These are phyloP conservation scores for Cephonodes hylas DNA, from an alignment of 2,888 invertebrate species.

Conservation along the genomic window DNA sequence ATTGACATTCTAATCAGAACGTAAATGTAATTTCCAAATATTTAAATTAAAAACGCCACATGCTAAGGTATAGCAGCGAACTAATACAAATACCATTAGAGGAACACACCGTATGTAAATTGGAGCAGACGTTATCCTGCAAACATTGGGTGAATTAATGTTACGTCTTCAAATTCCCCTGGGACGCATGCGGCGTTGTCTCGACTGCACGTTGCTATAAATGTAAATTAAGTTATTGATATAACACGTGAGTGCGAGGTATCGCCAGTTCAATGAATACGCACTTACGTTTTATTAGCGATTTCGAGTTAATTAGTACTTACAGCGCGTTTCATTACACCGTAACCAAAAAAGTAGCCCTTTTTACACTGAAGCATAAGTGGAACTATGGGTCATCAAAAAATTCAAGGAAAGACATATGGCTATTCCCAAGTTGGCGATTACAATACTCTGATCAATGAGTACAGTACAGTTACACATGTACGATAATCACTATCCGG, in stretches of 20 bases:
- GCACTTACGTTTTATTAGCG: not conserved
- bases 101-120: conserved; percentile 61
- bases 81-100: conserved; percentile 51
- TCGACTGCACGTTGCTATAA: conserved; percentile 20
- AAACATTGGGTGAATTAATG: conserved; percentile 68
- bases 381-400: too few relatives aligned
- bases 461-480: too few relatives aligned
- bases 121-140: conserved; percentile 57
- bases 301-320: not conserved
- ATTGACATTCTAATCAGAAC: too few relatives aligned
- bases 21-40: too few relatives aligned
- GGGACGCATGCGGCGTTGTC: conserved; percentile 35
- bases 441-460: too few relatives aligned
- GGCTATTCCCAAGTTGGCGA: too few relatives aligned
- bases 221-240: conserved; percentile 13
- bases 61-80: conserved; percentile 24
- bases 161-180: conserved; percentile 41
- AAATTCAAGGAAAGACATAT: too few relatives aligned
- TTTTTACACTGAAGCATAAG: too few relatives aligned
- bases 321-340: too few relatives aligned
- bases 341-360: too few relatives aligned
- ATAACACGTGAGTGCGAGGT: not conserved
- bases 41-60: conserved; percentile 32
- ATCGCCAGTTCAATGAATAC: not conserved
- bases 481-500: too few relatives aligned